Conservation (phyloP, 2,113 vertebrate genomes). For the Cyanoderma ruficeps region DNA sequence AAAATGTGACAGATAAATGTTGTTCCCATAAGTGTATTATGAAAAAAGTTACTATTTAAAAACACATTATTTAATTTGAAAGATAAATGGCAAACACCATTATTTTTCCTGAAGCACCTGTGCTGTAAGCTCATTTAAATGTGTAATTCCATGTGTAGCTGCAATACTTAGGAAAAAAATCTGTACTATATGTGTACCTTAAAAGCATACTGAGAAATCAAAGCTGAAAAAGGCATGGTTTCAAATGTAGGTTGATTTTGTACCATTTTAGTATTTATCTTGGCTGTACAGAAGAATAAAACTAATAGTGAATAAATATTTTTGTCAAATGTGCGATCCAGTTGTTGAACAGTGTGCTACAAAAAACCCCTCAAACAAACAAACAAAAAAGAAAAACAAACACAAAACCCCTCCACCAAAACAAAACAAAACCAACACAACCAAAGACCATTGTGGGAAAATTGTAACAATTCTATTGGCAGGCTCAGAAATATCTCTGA, state of each 20-base stretch:
- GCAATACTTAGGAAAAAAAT: conserved; percentile 70
- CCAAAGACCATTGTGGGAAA: not conserved
- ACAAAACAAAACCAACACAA: not conserved
- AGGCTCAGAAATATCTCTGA: conserved; percentile 36
- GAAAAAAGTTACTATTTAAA: conserved; percentile 88
- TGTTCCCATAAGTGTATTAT: conserved; percentile 86
- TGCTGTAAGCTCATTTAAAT: conserved; percentile 84
- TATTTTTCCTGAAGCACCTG: conserved; percentile 82
- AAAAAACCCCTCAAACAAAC: not conserved
- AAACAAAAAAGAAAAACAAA: not conserved
- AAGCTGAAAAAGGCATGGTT: conserved; percentile 59
- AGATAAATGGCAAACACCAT: conserved; percentile 87
- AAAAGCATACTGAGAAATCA: conserved; percentile 74
- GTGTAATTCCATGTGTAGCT: conserved; percentile 79
- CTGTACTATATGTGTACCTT: conserved; percentile 73
- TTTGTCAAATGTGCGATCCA: conserved; percentile 42
- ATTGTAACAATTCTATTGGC: not conserved
- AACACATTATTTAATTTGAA: conserved; percentile 88
- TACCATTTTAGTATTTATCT: conserved; percentile 50
- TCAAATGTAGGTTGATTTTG: conserved; percentile 64
- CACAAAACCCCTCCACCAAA: not conserved
- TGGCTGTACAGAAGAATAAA: conserved; percentile 52
- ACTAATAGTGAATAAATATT: conserved; percentile 44
- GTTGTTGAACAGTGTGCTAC: conserved; percentile 32
- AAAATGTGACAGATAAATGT: conserved; percentile 88